Percentiles rank a stretch among this genome's conserved stretches.
phyloP scores from a whole-genome alignment of 2,113 vertebrate species.

The Pedionomus torquatus region DNA sequence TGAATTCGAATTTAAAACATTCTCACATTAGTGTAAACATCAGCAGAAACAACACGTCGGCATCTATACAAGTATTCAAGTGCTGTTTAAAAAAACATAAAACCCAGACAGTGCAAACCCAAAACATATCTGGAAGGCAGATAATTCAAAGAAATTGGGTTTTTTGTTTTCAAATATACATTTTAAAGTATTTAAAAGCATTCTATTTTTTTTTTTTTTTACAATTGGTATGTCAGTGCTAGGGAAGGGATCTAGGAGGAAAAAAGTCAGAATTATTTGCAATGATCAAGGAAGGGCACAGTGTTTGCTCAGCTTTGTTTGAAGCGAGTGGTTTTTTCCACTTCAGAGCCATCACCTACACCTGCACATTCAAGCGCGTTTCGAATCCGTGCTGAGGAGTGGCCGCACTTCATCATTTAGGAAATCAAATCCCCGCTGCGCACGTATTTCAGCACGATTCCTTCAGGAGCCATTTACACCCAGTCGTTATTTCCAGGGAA shows the following conservation, averaged over 20 bases:
- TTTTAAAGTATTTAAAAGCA: slow-evolving; percentile 38
- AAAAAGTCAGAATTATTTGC: neutral
- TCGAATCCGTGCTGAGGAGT: neutral
- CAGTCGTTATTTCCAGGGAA: neutral
- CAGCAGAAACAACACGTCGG: slow-evolving; percentile 50
- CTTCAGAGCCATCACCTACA: neutral
- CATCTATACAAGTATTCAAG: slow-evolving; percentile 69
- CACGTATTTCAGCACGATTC: neutral
- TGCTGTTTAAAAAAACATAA: slow-evolving; percentile 57
- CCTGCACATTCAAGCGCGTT: neutral
- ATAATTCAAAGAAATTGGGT: slow-evolving; percentile 26
- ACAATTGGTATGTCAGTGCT: neutral
- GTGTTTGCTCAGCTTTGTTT: slow-evolving; percentile 24
- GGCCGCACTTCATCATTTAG: neutral
- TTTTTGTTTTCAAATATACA: slow-evolving; percentile 39
- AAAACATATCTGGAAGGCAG: slow-evolving; percentile 51
- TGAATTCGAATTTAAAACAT: slow-evolving; percentile 57
- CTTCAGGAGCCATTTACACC: neutral
- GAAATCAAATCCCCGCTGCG: neutral
- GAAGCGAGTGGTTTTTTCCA: neutral
- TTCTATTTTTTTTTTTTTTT: neutral
- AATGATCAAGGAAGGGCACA: slow-evolving; percentile 36
- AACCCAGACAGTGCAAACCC: slow-evolving; percentile 59
- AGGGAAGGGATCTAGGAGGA: neutral
- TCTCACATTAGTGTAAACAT: slow-evolving; percentile 66